Conservation (phyloP, 2,113 vertebrate species). For the Anolis carolinensis region DNA sequence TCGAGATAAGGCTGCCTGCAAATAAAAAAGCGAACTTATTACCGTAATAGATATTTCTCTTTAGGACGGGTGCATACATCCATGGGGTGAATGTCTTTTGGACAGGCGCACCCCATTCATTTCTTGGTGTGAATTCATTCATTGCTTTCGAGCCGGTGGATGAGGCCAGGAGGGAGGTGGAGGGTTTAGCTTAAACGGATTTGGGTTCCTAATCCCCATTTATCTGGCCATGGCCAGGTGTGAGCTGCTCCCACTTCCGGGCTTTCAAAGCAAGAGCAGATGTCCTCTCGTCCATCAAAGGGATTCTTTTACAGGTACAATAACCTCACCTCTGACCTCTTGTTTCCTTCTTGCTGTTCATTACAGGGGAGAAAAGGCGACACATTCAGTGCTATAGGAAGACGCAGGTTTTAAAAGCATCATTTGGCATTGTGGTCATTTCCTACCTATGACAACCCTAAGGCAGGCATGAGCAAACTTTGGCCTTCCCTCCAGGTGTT, state of each 20-base stretch:
- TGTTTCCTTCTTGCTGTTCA: not conserved
- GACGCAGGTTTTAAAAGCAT: too few relatives aligned
- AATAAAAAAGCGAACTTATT: not conserved
- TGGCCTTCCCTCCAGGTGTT: too few relatives aligned
- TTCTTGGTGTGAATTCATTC: not conserved
- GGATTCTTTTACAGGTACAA: not conserved
- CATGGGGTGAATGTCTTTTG: not conserved
- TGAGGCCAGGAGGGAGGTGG: not conserved
- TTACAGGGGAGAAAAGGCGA: not conserved
- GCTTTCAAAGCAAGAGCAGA: not conserved
- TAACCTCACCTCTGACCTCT: not conserved
- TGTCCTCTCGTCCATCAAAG: not conserved
- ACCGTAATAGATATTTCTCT: not conserved
- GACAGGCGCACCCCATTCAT: not conserved
- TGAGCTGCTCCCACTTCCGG: not conserved
- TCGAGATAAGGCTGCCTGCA: not conserved
- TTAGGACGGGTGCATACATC: not conserved
- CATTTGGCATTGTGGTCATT: too few relatives aligned
- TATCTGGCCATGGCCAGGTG: not conserved
- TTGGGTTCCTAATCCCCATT: conserved; percentile 7
- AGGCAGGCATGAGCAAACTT: too few relatives aligned
- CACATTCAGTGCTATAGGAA: not conserved
- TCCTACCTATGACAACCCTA: too few relatives aligned
- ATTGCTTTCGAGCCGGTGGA: not conserved
- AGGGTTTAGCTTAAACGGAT: conserved; percentile 2